Evolutionary conservation across 2,797 vertebrate species (phyloP), one percentile per base, ranked within the genome.

Genomic region (Rhadinocentrus ornatus): DNA sequence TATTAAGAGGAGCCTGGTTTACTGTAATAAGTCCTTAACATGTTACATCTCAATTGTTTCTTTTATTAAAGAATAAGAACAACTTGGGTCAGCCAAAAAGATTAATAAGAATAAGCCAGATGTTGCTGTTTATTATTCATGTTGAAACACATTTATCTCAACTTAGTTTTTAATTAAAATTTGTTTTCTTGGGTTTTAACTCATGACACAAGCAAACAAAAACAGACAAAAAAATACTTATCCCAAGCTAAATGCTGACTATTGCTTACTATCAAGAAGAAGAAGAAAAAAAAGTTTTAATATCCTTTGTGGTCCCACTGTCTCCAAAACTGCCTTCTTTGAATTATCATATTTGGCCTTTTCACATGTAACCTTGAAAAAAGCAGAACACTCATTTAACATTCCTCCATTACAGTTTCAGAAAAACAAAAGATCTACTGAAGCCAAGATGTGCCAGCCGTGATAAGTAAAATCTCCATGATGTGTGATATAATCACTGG

Each of bases 401-500:
- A 81, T 78, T 70, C 66, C 66, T 82, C 59, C 41, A 76, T 73
- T 62, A 70, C 41, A 41, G 61, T 69, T 32, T 50, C n/a, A 44
- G 29, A 74, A 62, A 86, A 86, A 88, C 82, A 89, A 91, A 85
- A 87, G 67, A 75, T 48, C 78, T 59, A 77, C 75, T 82, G 71
- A 88, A 83, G 77, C 73, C 29, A 46, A 83, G 69, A 85, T 39
- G 46, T 69, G 62, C 69, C 78, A 41, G 66, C 71, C 81, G 35
- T 32, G 73, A 87, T 86, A 86, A 85, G 71, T 84, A 69, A 89
- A 88, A 89, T 86, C 80, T 81, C 64, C 75, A 62, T 76, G 87
- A 90, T 85, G 80, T 73, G 86, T 75, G 89, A 89, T 90, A 78
- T 80, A 66, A 91, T 87, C 89, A 85, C 58, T 66, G 52, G 59